Evolutionary conservation across 1,140 invertebrate genomes (phyloP), one percentile per base, ranked within the genome.

Genomic region (Lepidurus packardi): DNA sequence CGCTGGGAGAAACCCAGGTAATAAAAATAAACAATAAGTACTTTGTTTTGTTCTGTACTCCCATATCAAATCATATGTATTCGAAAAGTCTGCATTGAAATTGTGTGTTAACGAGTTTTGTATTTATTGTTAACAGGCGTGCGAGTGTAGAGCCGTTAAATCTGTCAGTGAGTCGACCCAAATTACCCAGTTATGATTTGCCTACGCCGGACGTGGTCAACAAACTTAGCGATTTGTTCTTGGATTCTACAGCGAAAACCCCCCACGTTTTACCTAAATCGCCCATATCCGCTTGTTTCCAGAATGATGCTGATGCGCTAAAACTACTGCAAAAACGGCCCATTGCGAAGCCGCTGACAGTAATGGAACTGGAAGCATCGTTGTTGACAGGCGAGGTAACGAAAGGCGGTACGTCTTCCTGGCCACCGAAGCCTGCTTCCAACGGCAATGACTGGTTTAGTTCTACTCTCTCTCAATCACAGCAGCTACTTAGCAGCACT

Each of bases 321-420:
- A 65, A 65, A 16, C 53, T 65, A 5, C 7, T 21, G 16, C 53
- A 65, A 7, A 65, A 65, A 65, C 73, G 78, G 8, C 65, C 78
- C 43, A 78, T 78, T 16, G 74, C 78, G 41, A 79, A 79, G 44
- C 76, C 76, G 34, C 47, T 80, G n/a, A 80, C 79, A n/a, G 73
- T 80, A 9, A 65, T 78, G 74, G 74, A 80, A 73, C 45, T 80
- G 76, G 79, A 80, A 73, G 79, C 79, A 45, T 76, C 75, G 9
- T 44, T 79, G 10, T 73, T 79, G 53, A 73, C 73, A 21, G 73
- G 43, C 34, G 74, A 77, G 10, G 43, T 42, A 44, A 42, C 41
- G 73, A 47, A 73, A 25, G 21, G 41, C 13, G 45, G 45, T 13
- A 73, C 43, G 43, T 42, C 65, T 25, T 34, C 73, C 2, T 78